These are phyloP conservation scores for Pteria penguin DNA, from an alignment of 2,888 invertebrate genomes.

Conservation along the genomic window DNA sequence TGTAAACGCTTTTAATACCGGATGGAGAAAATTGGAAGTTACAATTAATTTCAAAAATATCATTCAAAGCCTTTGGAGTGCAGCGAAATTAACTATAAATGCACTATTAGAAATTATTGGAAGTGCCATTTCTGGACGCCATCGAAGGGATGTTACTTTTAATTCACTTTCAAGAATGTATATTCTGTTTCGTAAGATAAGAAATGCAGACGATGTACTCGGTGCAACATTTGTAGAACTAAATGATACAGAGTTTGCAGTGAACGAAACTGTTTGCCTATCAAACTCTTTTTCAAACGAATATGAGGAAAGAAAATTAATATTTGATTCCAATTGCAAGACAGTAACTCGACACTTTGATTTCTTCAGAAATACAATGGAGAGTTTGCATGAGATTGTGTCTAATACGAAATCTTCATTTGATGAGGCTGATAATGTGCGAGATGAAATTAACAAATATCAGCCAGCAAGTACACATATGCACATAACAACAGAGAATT, in stretches of 20 bases:
- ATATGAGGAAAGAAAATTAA: background rate
- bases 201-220: background rate
- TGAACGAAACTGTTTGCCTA: background rate
- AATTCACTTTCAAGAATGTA: background rate
- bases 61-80: background rate
- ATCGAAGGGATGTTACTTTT: background rate
- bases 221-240: background rate
- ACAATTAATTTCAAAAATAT: background rate
- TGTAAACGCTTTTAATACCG: slow-evolving; percentile 34
- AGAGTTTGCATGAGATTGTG: background rate
- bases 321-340: background rate
- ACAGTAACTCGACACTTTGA: background rate
- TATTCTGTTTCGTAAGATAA: background rate
- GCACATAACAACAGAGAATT: background rate
- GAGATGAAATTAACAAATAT: background rate
- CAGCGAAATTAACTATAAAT: background rate
- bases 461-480: background rate
- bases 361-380: slow-evolving; percentile 4
- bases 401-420: background rate
- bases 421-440: background rate
- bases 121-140: background rate
- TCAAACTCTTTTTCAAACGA: background rate
- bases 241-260: background rate
- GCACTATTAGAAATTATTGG: background rate
- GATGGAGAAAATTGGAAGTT: background rate